Conservation (phyloP, 2,797 vertebrate genomes). For the Oreochromis mossambicus region DNA sequence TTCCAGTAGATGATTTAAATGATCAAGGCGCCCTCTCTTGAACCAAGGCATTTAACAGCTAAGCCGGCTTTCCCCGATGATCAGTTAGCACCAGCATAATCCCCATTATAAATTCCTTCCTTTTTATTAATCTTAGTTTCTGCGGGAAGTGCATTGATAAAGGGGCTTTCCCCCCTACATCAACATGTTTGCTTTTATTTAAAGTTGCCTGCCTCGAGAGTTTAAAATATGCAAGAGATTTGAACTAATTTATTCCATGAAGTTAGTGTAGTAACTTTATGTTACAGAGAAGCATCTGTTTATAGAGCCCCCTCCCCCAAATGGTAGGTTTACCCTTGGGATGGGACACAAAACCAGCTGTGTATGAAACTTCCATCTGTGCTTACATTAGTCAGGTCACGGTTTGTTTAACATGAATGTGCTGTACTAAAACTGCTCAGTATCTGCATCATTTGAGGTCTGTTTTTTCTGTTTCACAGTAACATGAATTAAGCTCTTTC, state of each 20-base stretch:
- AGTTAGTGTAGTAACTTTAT: constrained; percentile 36
- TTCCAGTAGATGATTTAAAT: not conserved
- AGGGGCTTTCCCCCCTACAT: not conserved
- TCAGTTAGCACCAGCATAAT: constrained; percentile 15
- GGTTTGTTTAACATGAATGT: constrained; percentile 65
- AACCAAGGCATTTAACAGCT: not conserved
- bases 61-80: not conserved
- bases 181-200: not conserved
- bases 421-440: constrained; percentile 33
- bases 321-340: constrained; percentile 66
- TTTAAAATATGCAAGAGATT: not conserved
- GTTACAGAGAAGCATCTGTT: constrained; percentile 57
- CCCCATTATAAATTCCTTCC: not conserved
- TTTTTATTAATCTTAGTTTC: not conserved
- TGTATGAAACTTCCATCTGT: constrained; percentile 74
- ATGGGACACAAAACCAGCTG: constrained; percentile 66
- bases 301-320: constrained; percentile 14
- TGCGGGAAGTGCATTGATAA: not conserved
- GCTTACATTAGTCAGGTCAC: constrained; percentile 71
- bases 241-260: not conserved
- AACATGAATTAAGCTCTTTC: not conserved
- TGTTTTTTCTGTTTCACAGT: constrained; percentile 5
- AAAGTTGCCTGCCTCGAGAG: not conserved
- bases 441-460: constrained; percentile 12
- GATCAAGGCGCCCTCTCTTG: not conserved